Conservation (phyloP, 1,140 invertebrate species). For the Lucilia cuprina region DNA sequence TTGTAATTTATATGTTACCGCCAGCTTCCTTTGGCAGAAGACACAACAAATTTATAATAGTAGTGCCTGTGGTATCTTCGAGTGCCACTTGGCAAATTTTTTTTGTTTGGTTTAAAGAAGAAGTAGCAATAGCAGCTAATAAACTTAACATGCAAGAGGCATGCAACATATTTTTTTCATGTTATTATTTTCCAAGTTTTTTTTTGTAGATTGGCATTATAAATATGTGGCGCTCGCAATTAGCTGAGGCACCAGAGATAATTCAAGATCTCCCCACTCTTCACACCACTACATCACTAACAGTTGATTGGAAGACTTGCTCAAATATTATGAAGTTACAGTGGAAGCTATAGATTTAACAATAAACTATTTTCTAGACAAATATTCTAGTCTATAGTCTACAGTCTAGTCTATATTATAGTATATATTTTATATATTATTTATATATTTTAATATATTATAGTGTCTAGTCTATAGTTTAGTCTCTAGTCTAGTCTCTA, state of each 20-base stretch:
- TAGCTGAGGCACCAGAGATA: not conserved
- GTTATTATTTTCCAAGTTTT: not conserved
- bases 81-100: not conserved
- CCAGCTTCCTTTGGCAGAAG: not conserved
- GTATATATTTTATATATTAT: too few species aligned
- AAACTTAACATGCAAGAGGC: slow-evolving; percentile 4
- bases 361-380: too few species aligned
- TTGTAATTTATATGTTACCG: slow-evolving; percentile 2
- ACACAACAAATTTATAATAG: not conserved
- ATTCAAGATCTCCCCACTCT: not conserved
- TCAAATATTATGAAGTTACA: not conserved
- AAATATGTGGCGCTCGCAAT: slow-evolving; percentile 13
- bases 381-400: too few species aligned
- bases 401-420: too few species aligned
- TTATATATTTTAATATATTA: too few species aligned
- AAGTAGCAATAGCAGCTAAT: not conserved
- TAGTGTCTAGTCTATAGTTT: too few species aligned
- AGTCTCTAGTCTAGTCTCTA: too few species aligned
- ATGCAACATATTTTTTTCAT: not conserved
- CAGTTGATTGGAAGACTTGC: not conserved
- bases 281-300: not conserved
- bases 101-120: not conserved
- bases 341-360: too few species aligned
- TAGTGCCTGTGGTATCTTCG: not conserved
- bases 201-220: not conserved